phyloP scores from a whole-genome alignment of 2,113 vertebrate genomes.

The Sander vitreus region DNA sequence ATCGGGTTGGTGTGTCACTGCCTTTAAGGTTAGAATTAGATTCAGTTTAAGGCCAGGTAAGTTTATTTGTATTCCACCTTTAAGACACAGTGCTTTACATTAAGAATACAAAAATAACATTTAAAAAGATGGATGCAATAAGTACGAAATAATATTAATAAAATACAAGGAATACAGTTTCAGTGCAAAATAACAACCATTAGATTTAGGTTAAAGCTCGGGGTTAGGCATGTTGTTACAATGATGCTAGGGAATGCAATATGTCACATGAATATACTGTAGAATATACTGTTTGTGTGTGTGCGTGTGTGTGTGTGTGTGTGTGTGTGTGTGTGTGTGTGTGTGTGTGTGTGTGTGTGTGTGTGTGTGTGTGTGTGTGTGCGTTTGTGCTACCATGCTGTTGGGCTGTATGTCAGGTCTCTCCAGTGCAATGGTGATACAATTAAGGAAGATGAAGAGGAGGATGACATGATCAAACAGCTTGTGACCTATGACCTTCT shows the following conservation, averaged over 20 bases:
- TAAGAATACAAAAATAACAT: background rate
- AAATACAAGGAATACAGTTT: background rate
- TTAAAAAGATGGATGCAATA: background rate
- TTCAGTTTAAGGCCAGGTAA: background rate
- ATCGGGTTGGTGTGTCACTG: too few species aligned
- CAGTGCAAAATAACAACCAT: background rate
- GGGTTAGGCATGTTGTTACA: background rate
- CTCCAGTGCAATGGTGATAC: conserved; percentile 97
- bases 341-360: background rate
- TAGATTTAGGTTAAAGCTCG: background rate
- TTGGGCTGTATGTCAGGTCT: conserved; percentile 92
- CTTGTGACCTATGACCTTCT: conserved; percentile 94
- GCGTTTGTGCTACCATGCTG: conserved; percentile 85
- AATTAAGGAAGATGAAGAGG: conserved; percentile 98
- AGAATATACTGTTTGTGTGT: background rate
- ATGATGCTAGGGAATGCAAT: background rate
- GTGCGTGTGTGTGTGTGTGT: background rate
- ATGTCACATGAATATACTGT: background rate
- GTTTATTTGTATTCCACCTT: background rate
- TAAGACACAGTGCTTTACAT: background rate
- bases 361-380: background rate
- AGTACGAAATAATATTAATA: background rate
- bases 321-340: background rate
- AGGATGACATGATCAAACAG: conserved; percentile 96
- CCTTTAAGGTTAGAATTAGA: background rate